Percentiles rank a stretch among this genome's conserved stretches.
phyloP scores from a whole-genome alignment of 53 echinoderm and acorn worm species.

The Holothuria leucospilota region DNA sequence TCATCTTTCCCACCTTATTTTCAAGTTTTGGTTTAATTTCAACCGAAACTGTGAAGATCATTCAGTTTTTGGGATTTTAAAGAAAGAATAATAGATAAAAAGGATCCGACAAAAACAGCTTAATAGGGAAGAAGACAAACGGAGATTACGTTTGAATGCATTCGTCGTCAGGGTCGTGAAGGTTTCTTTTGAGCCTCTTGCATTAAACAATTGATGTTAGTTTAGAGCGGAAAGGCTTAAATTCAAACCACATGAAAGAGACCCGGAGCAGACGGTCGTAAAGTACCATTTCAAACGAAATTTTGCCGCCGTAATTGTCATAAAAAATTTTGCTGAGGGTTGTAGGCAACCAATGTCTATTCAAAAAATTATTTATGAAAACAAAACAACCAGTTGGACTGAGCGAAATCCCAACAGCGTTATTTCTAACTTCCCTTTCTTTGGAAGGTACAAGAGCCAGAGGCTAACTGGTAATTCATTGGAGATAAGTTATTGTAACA shows the following conservation, averaged over 20 bases:
- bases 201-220: constrained; percentile 29
- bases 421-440: neutral
- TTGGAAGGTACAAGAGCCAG: neutral
- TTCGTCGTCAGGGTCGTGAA: constrained; percentile 4
- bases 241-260: constrained; percentile 33
- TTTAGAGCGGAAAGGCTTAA: constrained; percentile 17
- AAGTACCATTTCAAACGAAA: constrained; percentile 20
- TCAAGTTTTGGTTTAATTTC: neutral
- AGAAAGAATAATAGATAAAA: neutral
- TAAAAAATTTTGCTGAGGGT: constrained; percentile 14
- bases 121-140: constrained; percentile 9
- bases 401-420: constrained; percentile 25
- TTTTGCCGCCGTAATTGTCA: constrained; percentile 13
- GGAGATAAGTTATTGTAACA: constrained; percentile 31
- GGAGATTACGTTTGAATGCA: neutral
- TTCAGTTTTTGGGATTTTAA: neutral
- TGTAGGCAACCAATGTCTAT: too few species aligned
- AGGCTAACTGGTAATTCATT: neutral
- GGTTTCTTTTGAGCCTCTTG: constrained; percentile 1
- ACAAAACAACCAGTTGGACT: constrained; percentile 16
- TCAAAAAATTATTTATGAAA: constrained; percentile 5
- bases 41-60: constrained; percentile 26
- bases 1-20: too few species aligned
- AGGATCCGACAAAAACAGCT: constrained; percentile 12
- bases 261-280: neutral